phyloP scores from a whole-genome alignment of 2,113 vertebrate genomes.

The Lathamus discolor region DNA sequence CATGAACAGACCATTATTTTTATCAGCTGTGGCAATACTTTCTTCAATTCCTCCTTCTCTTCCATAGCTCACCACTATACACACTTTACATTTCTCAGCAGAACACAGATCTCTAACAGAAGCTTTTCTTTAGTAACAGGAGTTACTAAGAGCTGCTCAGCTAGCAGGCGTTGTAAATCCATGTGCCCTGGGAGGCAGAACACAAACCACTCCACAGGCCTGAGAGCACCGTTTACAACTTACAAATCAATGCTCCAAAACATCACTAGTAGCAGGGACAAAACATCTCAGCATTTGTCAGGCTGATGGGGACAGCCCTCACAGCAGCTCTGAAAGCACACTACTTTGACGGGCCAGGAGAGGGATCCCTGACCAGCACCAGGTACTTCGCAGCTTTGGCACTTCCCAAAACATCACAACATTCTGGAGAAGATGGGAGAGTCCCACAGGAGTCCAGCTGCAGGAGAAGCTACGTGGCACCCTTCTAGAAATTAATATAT shows the following conservation, averaged over 20 bases:
- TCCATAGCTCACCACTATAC: not conserved
- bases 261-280: not conserved
- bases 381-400: accelerated
- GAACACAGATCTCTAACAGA: not conserved
- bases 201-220: not conserved
- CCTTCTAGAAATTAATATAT: not conserved
- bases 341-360: not conserved
- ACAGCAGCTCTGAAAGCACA: not conserved
- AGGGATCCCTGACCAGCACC: not conserved
- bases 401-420: not conserved
- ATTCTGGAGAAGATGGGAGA: not conserved
- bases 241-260: not conserved
- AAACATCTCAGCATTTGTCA: not conserved
- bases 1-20: not conserved
- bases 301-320: not conserved
- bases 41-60: not conserved
- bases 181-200: not conserved
- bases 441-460: not conserved
- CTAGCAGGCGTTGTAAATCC: not conserved
- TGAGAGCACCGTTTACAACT: not conserved
- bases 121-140: not conserved
- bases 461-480: not conserved
- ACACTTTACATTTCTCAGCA: not conserved
- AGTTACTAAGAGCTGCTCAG: not conserved
- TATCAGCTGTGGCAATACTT: not conserved